Conservation (phyloP, 2,797 vertebrate genomes). For the Phylloscopus collybita region DNA sequence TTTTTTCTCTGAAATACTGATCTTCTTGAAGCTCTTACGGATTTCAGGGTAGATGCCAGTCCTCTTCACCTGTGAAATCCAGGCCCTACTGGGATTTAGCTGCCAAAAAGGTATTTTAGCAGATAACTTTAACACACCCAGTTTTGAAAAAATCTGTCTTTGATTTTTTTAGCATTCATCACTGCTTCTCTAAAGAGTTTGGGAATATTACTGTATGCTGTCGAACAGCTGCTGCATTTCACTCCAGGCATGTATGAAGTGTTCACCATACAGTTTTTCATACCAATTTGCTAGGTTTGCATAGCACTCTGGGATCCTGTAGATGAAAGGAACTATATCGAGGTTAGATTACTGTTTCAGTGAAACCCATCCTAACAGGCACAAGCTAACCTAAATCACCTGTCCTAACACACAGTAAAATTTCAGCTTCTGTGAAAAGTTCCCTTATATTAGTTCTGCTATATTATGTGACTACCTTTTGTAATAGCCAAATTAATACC, state of each 20-base stretch:
- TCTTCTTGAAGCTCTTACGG: not conserved
- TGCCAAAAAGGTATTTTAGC: constrained; percentile 2
- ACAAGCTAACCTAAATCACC: not conserved
- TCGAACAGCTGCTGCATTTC: constrained; percentile 53
- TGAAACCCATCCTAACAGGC: not conserved
- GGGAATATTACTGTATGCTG: constrained; percentile 36
- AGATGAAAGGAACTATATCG: constrained; percentile 20
- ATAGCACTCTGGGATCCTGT: not conserved
- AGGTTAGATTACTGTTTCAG: not conserved
- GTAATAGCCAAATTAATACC: not conserved
- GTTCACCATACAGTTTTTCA: constrained; percentile 47
- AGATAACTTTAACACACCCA: not conserved
- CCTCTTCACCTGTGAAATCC: not conserved
- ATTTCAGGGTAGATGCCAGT: not conserved
- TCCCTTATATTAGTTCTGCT: not conserved
- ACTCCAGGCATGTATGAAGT: constrained; percentile 49
- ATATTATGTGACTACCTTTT: constrained; percentile 12
- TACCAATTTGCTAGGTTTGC: constrained; percentile 44
- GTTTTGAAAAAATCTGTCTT: constrained; percentile 13
- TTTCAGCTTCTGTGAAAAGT: not conserved
- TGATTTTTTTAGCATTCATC: constrained; percentile 53
- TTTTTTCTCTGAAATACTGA: not conserved
- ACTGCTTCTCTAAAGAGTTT: constrained; percentile 28
- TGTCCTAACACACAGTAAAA: constrained; percentile 6
- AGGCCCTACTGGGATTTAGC: not conserved